Conservation (phyloP, 2,888 invertebrate species). For the Hoplodrina ambigua region DNA sequence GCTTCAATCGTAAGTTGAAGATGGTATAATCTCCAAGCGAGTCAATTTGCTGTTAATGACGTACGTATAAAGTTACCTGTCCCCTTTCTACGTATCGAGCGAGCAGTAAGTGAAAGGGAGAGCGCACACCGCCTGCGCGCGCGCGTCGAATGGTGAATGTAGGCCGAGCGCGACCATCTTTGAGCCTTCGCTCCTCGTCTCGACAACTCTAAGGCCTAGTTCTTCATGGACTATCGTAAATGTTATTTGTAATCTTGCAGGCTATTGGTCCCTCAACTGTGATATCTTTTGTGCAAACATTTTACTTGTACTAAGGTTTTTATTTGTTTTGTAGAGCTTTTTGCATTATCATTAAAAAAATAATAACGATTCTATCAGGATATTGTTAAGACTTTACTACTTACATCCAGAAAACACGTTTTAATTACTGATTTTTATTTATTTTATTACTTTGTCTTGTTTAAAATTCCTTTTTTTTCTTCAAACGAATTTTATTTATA, state of each 20-base stretch:
- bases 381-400: too few relatives aligned
- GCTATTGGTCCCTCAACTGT: background rate
- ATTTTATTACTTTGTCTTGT: background rate
- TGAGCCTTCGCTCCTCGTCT: constrained; percentile 86
- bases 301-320: background rate
- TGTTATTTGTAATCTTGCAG: constrained; percentile 2
- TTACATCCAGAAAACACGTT: too few relatives aligned
- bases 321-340: too few relatives aligned
- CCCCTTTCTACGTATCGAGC: constrained; percentile 67
- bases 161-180: constrained; percentile 89
- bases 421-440: too few relatives aligned
- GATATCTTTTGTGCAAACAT: background rate
- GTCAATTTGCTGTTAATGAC: constrained; percentile 76
- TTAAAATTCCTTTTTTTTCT: background rate
- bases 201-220: constrained; percentile 81
- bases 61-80: constrained; percentile 67
- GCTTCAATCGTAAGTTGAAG: constrained; percentile 70
- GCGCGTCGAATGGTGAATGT: constrained; percentile 88
- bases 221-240: constrained; percentile 64
- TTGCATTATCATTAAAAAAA: too few relatives aligned
- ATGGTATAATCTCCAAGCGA: constrained; percentile 74
- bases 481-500: background rate
- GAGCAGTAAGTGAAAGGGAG: constrained; percentile 76
- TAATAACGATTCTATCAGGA: too few relatives aligned
- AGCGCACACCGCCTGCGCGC: constrained; percentile 76